Evolutionary conservation across 2,888 invertebrate species (phyloP).

Genomic region (Cenopis cana): DNA sequence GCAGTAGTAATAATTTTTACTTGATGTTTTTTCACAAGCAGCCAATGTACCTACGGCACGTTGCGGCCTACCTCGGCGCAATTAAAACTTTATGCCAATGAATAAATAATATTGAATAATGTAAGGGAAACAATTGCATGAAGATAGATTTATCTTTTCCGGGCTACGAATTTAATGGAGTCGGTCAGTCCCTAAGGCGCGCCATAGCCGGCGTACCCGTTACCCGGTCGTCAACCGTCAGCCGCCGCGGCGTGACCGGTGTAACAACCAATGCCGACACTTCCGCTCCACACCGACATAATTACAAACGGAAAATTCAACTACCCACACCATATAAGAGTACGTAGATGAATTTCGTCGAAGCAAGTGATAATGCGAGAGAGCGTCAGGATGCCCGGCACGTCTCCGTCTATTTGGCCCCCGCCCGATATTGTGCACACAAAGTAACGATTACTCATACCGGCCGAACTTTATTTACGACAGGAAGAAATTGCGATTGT

Average conservation of each 20-base stretch:
- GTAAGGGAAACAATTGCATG: constrained; percentile 3
- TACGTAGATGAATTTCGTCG: constrained; percentile 70
- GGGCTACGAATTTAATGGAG: constrained; percentile 50
- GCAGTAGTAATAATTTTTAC: too few relatives aligned
- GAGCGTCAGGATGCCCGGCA: constrained; percentile 65
- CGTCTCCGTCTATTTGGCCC: constrained; percentile 81
- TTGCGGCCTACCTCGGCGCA: not conserved
- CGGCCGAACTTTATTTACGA: constrained; percentile 79
- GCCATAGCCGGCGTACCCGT: constrained; percentile 75
- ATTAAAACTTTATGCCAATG: not conserved
- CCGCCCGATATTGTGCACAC: constrained; percentile 78
- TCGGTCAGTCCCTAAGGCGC: constrained; percentile 70
- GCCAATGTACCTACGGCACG: too few relatives aligned
- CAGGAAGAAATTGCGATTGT: constrained; percentile 84
- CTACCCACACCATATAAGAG: constrained; percentile 68
- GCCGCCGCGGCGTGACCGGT: constrained; percentile 75
- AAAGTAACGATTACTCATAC: constrained; percentile 81
- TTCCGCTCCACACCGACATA: constrained; percentile 77
- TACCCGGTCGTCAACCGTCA: constrained; percentile 72
- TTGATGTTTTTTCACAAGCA: too few relatives aligned
- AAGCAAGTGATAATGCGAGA: constrained; percentile 57
- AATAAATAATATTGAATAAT: constrained; percentile 1
- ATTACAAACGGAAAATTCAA: constrained; percentile 82
- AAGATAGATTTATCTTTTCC: constrained; percentile 15
- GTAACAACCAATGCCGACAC: constrained; percentile 73